Percentiles rank a stretch among this genome's conserved stretches.
Conservation (phyloP, 1,140 invertebrate species). For the Streblospio benedicti region DNA sequence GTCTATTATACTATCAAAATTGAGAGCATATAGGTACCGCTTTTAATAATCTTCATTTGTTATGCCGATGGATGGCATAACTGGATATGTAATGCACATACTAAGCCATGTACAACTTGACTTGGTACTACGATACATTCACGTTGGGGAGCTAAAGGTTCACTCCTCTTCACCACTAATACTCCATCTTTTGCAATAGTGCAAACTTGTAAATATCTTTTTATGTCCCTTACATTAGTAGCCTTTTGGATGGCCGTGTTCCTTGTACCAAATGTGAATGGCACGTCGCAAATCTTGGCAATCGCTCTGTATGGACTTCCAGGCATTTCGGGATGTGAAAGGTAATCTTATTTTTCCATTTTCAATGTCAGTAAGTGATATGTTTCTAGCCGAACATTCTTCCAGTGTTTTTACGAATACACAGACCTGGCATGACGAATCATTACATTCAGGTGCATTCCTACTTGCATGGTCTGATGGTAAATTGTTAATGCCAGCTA, state of each 20-base stretch:
- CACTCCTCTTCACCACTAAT: slow-evolving; percentile 14
- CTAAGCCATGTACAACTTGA: slow-evolving; percentile 19
- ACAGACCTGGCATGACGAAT: slow-evolving; percentile 10
- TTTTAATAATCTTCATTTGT: too few species aligned
- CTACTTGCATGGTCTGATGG: slow-evolving; percentile 21
- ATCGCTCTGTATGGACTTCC: slow-evolving; percentile 16
- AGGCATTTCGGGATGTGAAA: slow-evolving; percentile 15
- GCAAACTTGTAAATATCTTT: slow-evolving; percentile 18
- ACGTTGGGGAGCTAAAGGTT: neutral
- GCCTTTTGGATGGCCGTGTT: slow-evolving; percentile 21
- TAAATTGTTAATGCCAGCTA: slow-evolving; percentile 12
- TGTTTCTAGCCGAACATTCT: neutral
- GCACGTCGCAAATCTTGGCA: slow-evolving; percentile 19
- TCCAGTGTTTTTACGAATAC: neutral
- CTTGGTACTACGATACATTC: slow-evolving; percentile 19
- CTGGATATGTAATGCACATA: slow-evolving; percentile 19
- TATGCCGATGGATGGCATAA: too few species aligned
- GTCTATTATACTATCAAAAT: too few species aligned
- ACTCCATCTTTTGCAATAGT: slow-evolving; percentile 24
- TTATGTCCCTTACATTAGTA: slow-evolving; percentile 21
- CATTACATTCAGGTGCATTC: slow-evolving; percentile 16
- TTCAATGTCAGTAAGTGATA: neutral
- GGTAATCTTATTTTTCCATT: too few species aligned
- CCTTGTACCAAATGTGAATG: slow-evolving; percentile 21
- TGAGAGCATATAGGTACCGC: too few species aligned